phyloP scores from a whole-genome alignment of 2,113 vertebrate species.

The Eublepharis macularius region DNA sequence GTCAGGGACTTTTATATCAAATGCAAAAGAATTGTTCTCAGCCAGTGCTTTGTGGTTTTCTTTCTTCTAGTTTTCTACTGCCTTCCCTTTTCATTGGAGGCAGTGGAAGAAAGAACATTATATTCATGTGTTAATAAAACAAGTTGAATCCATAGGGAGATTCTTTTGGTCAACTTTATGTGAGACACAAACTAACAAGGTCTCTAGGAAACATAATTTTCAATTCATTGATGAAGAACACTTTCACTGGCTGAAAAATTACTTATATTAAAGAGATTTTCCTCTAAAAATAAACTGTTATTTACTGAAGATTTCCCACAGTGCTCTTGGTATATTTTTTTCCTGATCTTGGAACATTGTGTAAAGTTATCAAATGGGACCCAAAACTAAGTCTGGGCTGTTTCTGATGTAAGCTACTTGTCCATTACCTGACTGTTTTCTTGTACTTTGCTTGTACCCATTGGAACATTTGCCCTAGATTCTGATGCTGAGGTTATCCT shows the following conservation, averaged over 20 bases:
- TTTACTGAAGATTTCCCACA: not conserved
- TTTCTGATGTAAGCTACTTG: not conserved
- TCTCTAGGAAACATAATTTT: not conserved
- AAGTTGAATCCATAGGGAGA: not conserved
- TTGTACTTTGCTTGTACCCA: not conserved
- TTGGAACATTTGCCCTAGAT: not conserved
- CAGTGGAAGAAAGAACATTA: not conserved
- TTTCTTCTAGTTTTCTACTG: not conserved
- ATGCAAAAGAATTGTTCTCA: not conserved
- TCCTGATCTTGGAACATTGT: not conserved
- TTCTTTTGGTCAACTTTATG: not conserved
- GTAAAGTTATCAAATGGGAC: not conserved
- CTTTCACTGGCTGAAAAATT: not conserved
- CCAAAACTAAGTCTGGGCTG: not conserved
- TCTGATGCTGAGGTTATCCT: not conserved
- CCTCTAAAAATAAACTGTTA: not conserved
- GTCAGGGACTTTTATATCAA: not conserved
- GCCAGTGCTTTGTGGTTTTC: not conserved
- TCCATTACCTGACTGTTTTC: not conserved
- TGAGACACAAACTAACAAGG: too few relatives aligned
- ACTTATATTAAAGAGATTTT: not conserved
- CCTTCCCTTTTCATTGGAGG: not conserved
- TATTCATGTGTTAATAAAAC: not conserved
- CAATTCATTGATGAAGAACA: too few relatives aligned
- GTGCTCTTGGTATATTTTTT: not conserved